phyloP scores from a whole-genome alignment of 2,888 invertebrate species.

The Cordylochernes scorpioides region DNA sequence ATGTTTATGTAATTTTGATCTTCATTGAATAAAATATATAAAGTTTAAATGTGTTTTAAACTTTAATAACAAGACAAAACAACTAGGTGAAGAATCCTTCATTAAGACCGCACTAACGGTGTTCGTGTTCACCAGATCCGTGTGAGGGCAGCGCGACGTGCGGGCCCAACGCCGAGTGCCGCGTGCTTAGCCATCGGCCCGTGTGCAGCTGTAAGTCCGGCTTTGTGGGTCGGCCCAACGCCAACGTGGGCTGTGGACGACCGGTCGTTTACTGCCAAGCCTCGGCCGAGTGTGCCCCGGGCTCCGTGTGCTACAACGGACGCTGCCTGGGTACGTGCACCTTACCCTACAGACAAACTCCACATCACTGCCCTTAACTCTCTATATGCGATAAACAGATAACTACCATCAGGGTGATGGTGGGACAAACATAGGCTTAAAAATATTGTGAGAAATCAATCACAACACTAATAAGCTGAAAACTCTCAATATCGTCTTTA shows the following conservation, averaged over 20 bases:
- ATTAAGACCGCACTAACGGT: too few species aligned
- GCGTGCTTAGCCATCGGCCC: slow-evolving; percentile 42
- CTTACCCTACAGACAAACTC: too few species aligned
- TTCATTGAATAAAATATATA: background rate
- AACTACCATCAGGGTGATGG: too few species aligned
- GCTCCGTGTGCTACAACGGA: slow-evolving; percentile 45
- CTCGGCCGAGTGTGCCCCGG: slow-evolving; percentile 42
- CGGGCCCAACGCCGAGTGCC: slow-evolving; percentile 57
- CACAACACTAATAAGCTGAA: too few species aligned
- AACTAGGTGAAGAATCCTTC: too few species aligned
- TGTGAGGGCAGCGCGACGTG: slow-evolving; percentile 46
- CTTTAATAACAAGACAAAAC: too few species aligned
- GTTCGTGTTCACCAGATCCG: slow-evolving; percentile 30
- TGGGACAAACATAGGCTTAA: too few species aligned
- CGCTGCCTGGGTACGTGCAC: slow-evolving; percentile 34
- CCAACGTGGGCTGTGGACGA: slow-evolving; percentile 64
- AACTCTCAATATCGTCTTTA: too few species aligned
- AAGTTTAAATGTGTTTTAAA: too few species aligned
- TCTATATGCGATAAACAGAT: too few species aligned
- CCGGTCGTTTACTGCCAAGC: slow-evolving; percentile 41
- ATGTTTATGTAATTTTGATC: background rate
- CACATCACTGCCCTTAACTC: too few species aligned
- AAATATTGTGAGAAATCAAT: too few species aligned
- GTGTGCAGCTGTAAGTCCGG: slow-evolving; percentile 54
- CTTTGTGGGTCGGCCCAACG: slow-evolving; percentile 26